Base-by-base conservation (phyloP, 2,888 invertebrate genomes). In the Poecilus cupreus region DNA sequence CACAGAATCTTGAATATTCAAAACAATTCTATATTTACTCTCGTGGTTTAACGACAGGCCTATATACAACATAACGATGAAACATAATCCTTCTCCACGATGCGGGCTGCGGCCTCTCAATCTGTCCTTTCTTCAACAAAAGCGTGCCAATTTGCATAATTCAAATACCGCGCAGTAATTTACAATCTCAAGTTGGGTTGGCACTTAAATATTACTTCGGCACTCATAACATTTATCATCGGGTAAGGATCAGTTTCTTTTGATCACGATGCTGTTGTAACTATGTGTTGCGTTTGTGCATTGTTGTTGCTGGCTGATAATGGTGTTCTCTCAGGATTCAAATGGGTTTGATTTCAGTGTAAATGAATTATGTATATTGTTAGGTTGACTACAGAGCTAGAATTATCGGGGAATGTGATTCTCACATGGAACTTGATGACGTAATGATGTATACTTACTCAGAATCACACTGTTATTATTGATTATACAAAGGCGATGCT, bases 151-250 rank as follows among this genome's bases (percentile, higher is more conserved):
- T 64, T 64, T 64, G 37, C 64, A 64, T 64, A 64, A 32, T 64
- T 64, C 64, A 32, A 26, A 64, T 64, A 64, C 8, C 5, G 10
- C 32, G 0, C 13, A 32, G 13, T 64, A 64, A 64, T 64, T 64
- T 64, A 64, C 24, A 64, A 32, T 64, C 32, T 32, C 26, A 5
- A 4, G n/a, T 10, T 18, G 54, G 1, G 54, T 22, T 20, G 54
- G 22, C 64, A 32, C 64, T 64, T 64, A 64, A 64, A 64, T 32
- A 64, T 26, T 32, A 64, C 26, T 16, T 64, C 64, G 13, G 10
- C 26, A 37, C 32, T 64, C 64, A 64, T 64, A 64, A 64, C 64
- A 64, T 64, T 64, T 64, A 64, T 64, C 64, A 64, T 32, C 64
- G 5, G 16, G 3, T 26, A 64, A 64, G 18, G 64, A 64, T 64